Evolutionary conservation across 2,888 invertebrate genomes (phyloP).

Genomic region (Epirrhoe alternata): DNA sequence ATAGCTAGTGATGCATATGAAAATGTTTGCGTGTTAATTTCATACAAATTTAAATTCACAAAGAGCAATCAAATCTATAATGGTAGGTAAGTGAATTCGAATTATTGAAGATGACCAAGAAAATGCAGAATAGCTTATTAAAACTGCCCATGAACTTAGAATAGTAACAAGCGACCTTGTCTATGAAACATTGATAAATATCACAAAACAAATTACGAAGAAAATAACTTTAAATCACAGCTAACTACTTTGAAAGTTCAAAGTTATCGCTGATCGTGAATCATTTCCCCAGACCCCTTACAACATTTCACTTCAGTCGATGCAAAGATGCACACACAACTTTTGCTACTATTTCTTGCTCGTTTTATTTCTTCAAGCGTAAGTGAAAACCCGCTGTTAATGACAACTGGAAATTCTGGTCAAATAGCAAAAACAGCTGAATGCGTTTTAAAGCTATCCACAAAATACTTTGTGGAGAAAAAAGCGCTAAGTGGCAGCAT

Average conservation of each 20-base stretch:
- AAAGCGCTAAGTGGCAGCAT: constrained; percentile 81
- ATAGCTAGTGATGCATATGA: too few relatives aligned
- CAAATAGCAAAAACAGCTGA: constrained; percentile 75
- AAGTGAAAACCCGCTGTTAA: constrained; percentile 68
- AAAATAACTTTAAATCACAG: constrained; percentile 26
- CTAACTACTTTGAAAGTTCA: constrained; percentile 46
- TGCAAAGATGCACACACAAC: constrained; percentile 53
- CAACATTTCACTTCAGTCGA: constrained; percentile 27
- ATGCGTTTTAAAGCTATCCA: constrained; percentile 81
- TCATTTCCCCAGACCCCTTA: constrained; percentile 15
- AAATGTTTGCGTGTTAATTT: too few relatives aligned
- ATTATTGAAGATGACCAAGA: neutral
- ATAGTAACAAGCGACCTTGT: constrained; percentile 9
- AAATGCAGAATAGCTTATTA: constrained; percentile 8
- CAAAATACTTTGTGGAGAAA: constrained; percentile 82
- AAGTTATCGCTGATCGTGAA: constrained; percentile 41
- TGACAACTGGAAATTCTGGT: constrained; percentile 67
- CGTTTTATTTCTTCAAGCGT: constrained; percentile 53
- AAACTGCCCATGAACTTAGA: constrained; percentile 22
- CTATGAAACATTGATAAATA: constrained; percentile 24
- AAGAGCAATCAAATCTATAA: too few relatives aligned
- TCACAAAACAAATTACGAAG: constrained; percentile 17
- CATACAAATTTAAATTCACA: too few relatives aligned
- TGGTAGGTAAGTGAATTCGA: too few relatives aligned
- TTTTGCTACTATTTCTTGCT: constrained; percentile 50